Percentiles rank a stretch among this genome's conserved stretches.
These are phyloP conservation scores for Rhodophaea formosa DNA, from an alignment of 2,888 invertebrate species.

Conservation along the genomic window DNA sequence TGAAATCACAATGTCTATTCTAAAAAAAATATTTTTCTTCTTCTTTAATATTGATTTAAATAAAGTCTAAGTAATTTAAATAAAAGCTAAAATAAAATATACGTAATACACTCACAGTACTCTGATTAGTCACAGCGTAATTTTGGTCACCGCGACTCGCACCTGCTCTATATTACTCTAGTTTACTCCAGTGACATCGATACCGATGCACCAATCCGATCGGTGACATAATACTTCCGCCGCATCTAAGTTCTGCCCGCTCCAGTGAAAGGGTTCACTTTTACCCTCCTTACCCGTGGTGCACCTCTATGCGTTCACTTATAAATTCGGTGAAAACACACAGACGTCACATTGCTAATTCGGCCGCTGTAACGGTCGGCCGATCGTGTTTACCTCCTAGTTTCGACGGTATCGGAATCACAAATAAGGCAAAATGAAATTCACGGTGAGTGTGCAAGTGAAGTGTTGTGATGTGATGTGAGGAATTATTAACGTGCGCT, in stretches of 20 bases:
- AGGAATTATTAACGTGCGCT: constrained; percentile 10
- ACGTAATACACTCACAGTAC: too few relatives aligned
- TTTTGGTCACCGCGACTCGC: too few relatives aligned
- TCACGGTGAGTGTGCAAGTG: constrained; percentile 75
- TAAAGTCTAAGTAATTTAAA: too few relatives aligned
- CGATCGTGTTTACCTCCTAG: constrained; percentile 35
- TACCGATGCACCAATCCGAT: constrained; percentile 55
- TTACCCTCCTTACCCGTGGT: constrained; percentile 70
- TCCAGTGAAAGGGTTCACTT: constrained; percentile 79
- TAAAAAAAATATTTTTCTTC: too few relatives aligned
- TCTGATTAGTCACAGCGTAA: too few relatives aligned
- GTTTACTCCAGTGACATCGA: constrained; percentile 43
- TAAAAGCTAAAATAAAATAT: too few relatives aligned
- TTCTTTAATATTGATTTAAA: too few relatives aligned
- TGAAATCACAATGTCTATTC: too few relatives aligned
- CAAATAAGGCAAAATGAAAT: constrained; percentile 75
- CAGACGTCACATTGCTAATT: constrained; percentile 78
- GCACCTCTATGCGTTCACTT: constrained; percentile 62
- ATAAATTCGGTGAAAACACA: constrained; percentile 78
- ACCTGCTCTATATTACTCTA: constrained; percentile 18
- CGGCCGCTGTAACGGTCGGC: constrained; percentile 73
- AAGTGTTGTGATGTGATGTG: constrained; percentile 31
- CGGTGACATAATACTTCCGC: constrained; percentile 69
- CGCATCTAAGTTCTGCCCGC: constrained; percentile 73
- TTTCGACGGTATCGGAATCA: constrained; percentile 54